Evolutionary conservation across 2,113 vertebrate genomes (phyloP), one percentile per base, ranked within the genome.

Genomic region (Dasypus novemcinctus): DNA sequence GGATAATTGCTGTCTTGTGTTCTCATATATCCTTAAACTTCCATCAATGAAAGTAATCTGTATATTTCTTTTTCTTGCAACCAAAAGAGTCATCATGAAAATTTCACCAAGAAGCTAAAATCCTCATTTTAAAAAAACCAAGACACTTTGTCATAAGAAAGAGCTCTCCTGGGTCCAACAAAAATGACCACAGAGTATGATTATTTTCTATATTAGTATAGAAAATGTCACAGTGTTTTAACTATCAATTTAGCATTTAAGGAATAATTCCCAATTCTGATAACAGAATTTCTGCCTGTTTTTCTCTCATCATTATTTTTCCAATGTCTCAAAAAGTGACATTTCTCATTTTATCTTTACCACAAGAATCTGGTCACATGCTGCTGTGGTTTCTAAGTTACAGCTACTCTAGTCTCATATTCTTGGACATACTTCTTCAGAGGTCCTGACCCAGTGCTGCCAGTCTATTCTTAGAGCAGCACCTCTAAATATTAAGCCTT

Each of bases 281-380:
- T 95, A 95, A 85, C 95, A 95, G 69, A 92, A 92, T 96, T 95
- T 92, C 96, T 88, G 71, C 38, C 69, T 92, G 84, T 87, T 95
- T 97, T 92, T 79, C 94, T 96, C 84, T 95, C 87, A 92, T 90
- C 87, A 94, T 97, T 97, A 96, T 93, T 97, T 57, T 97, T 88
- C 91, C 96, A 95, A 46, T 91, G 95, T 96, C 92, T 91, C 94
- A 83, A 90, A 93, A 97, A 95, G 76, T 71, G 84, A 90, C 76
- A 46, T 88, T 96, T 87, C 87, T 96, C 90, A 72, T 96, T 93
- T 95, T 84, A 86, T 81, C 92, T 72, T 94, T 71, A 69, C 95
- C 97, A 92, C 92, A 95, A 95, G 93, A 95, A 66, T 68, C 95
- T 93, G 76, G 81, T 88, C 84, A 90, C 54, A 75, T 59, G 95